Percentiles rank a stretch among this genome's conserved stretches.
Evolutionary conservation across 2,797 vertebrate genomes (phyloP).

Genomic region (Platyrinchus mystaceus): DNA sequence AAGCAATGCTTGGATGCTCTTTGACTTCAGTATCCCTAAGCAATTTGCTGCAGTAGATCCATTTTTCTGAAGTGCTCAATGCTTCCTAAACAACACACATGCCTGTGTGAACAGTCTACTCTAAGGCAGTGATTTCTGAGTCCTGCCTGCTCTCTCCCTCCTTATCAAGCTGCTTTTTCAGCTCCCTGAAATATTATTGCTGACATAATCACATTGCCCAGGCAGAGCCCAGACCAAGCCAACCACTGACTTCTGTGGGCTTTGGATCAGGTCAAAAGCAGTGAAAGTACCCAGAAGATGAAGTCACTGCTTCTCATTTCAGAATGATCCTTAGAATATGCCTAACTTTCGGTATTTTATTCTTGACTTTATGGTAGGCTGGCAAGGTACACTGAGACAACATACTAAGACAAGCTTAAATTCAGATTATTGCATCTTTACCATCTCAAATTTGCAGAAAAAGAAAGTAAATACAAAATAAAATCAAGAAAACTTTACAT

Average conservation of each 20-base stretch:
- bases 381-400: not conserved
- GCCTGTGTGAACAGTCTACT: not conserved
- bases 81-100: not conserved
- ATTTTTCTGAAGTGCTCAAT: not conserved
- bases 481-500: not conserved
- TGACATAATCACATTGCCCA: conserved; percentile 1
- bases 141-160: not conserved
- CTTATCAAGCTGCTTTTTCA: conserved; percentile 18
- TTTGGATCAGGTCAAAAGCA: not conserved
- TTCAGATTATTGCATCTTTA: not conserved
- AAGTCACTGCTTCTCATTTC: not conserved
- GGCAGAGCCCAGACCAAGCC: not conserved
- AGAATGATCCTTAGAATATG: not conserved
- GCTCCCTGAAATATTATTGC: conserved; percentile 8
- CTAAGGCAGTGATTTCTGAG: not conserved
- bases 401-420: not conserved
- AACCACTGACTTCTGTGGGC: not conserved
- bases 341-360: not conserved
- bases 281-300: not conserved
- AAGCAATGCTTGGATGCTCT: not conserved
- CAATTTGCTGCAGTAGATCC: not conserved
- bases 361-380: not conserved
- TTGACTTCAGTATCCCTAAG: not conserved
- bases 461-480: not conserved
- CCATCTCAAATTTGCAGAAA: not conserved